These are phyloP conservation scores for Drosophila auraria DNA, from an alignment of 1,140 invertebrate species.

Conservation along the genomic window DNA sequence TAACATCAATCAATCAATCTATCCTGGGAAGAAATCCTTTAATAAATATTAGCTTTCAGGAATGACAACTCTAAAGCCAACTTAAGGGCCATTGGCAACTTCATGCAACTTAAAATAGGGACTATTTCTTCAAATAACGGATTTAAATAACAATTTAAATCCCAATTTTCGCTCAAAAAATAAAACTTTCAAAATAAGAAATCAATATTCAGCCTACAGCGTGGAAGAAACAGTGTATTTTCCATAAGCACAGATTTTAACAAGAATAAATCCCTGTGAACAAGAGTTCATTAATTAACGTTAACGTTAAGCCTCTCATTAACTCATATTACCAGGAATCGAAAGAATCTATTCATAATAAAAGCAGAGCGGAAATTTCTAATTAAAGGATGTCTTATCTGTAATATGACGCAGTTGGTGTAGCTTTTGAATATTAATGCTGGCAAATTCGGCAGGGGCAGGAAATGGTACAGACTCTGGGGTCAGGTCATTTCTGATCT, in stretches of 20 bases:
- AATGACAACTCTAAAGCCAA: too few species aligned
- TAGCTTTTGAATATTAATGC: not conserved
- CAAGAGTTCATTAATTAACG: not conserved
- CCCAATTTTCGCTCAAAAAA: too few species aligned
- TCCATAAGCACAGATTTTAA: not conserved
- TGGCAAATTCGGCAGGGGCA: not conserved
- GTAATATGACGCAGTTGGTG: not conserved
- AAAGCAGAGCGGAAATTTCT: constrained; percentile 3
- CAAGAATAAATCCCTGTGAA: not conserved
- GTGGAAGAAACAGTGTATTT: too few species aligned
- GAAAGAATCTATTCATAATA: constrained; percentile 4
- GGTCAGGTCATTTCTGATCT: too few species aligned
- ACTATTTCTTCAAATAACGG: too few species aligned
- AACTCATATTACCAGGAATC: constrained; percentile 1
- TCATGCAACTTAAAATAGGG: too few species aligned
- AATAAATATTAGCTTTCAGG: too few species aligned
- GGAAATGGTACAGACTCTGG: not conserved
- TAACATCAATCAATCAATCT: too few species aligned
- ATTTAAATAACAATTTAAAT: too few species aligned
- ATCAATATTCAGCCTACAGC: not conserved
- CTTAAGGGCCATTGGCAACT: too few species aligned
- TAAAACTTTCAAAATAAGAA: not conserved
- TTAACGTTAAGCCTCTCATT: constrained; percentile 3
- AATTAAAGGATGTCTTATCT: not conserved
- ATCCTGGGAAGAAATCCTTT: too few species aligned